These are phyloP conservation scores for Morinoia aosen DNA, from an alignment of 2,888 invertebrate genomes.

Conservation along the genomic window DNA sequence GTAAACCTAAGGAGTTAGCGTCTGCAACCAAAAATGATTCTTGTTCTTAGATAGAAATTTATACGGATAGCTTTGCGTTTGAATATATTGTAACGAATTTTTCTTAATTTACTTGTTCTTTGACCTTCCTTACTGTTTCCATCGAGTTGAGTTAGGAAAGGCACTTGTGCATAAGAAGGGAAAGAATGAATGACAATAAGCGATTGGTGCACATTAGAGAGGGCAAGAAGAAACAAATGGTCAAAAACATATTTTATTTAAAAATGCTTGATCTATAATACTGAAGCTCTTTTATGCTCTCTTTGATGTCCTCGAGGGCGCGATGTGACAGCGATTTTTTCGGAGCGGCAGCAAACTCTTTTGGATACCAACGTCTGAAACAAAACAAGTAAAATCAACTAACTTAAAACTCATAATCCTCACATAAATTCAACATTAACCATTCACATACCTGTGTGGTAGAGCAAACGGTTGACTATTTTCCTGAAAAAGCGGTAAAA, in stretches of 20 bases:
- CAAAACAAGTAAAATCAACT: slow-evolving; percentile 25
- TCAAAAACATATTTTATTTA: slow-evolving; percentile 51
- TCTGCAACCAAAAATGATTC: not conserved
- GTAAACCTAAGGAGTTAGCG: not conserved
- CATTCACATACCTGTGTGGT: not conserved
- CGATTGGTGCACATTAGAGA: not conserved
- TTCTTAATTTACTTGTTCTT: not conserved
- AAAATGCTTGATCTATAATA: slow-evolving; percentile 70
- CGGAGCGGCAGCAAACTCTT: slow-evolving; percentile 76
- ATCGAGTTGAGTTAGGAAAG: too few relatives aligned
- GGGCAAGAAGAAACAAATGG: not conserved
- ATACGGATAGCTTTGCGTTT: not conserved
- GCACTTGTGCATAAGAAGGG: too few relatives aligned
- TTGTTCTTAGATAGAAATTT: not conserved
- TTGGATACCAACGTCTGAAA: slow-evolving; percentile 80
- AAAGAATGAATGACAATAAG: not conserved
- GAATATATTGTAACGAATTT: not conserved
- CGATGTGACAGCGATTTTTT: slow-evolving; percentile 79
- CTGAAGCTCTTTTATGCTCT: slow-evolving; percentile 73
- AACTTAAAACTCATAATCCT: slow-evolving; percentile 7
- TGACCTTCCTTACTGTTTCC: not conserved
- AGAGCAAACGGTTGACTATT: not conserved
- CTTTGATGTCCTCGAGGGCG: slow-evolving; percentile 73
- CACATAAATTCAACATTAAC: not conserved
- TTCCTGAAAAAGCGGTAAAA: not conserved